These are phyloP conservation scores for Ctenicera cuprea DNA, from an alignment of 2,888 invertebrate species.

Conservation along the genomic window DNA sequence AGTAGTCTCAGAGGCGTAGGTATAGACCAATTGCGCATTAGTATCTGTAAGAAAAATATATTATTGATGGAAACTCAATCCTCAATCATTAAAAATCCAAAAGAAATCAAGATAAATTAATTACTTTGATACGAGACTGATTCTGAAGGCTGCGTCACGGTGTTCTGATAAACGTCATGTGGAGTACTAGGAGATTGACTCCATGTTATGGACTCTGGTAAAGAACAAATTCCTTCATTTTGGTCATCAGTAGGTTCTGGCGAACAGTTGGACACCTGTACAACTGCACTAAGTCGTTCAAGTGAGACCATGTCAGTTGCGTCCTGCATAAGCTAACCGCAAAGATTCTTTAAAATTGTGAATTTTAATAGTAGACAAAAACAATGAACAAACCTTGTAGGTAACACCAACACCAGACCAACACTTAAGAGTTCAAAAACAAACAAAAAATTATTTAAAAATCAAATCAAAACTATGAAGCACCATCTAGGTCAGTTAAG, in stretches of 20 bases:
- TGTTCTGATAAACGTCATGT: background rate
- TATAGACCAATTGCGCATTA: background rate
- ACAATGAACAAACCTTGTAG: background rate
- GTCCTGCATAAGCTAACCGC: background rate
- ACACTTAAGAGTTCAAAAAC: too few relatives aligned
- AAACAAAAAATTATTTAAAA: too few relatives aligned
- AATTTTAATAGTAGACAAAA: too few relatives aligned
- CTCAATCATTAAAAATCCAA: too few relatives aligned
- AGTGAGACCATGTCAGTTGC: background rate
- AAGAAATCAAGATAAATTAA: background rate
- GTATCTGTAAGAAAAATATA: slow-evolving; percentile 16
- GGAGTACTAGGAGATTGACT: background rate
- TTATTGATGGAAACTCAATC: too few relatives aligned
- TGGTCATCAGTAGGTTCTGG: background rate
- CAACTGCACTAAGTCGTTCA: background rate
- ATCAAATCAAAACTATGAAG: too few relatives aligned
- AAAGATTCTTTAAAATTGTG: background rate
- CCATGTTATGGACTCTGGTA: background rate
- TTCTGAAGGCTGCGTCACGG: background rate
- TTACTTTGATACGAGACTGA: background rate
- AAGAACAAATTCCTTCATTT: background rate
- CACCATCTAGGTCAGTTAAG: too few relatives aligned
- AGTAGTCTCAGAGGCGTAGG: slow-evolving; percentile 6
- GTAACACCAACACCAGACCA: slow-evolving; percentile 16
- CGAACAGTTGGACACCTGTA: background rate